Conservation (phyloP, 2,797 vertebrate genomes). For the Nyctalus aviator region DNA sequence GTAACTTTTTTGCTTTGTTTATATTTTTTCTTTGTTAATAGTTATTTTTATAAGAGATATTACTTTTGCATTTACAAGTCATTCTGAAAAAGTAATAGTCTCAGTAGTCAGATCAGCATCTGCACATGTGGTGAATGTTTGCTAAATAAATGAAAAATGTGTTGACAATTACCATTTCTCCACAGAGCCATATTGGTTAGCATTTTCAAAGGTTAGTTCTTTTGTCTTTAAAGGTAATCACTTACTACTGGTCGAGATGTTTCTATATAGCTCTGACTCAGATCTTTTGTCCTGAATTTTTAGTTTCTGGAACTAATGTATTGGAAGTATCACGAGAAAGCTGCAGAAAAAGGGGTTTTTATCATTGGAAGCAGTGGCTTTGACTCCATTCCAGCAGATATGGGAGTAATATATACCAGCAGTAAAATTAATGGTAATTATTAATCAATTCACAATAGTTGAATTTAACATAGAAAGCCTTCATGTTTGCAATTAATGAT, state of each 20-base stretch:
- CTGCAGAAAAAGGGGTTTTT: conserved; percentile 94
- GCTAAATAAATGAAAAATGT: background rate
- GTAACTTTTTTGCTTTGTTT: conserved; percentile 17
- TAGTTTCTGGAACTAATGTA: conserved; percentile 97
- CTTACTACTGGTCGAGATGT: conserved; percentile 4
- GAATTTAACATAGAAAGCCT: conserved; percentile 16
- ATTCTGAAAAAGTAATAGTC: background rate
- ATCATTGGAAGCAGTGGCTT: conserved; percentile 97
- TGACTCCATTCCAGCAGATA: conserved; percentile 97
- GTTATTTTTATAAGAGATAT: background rate
- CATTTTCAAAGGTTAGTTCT: conserved; percentile 6
- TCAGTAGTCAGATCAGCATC: background rate
- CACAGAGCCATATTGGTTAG: background rate
- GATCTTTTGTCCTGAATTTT: conserved; percentile 75
- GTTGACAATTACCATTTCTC: background rate
- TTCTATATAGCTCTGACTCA: conserved; percentile 46
- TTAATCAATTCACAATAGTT: conserved; percentile 30
- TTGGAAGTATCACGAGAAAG: conserved; percentile 92
- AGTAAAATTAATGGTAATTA: conserved; percentile 94
- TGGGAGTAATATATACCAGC: conserved; percentile 96
- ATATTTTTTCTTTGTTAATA: background rate
- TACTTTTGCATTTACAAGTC: conserved; percentile 47
- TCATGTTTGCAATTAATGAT: conserved; percentile 34
- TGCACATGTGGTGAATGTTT: background rate
- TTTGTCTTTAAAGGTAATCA: conserved; percentile 35